A percentile compares a stretch with the other conserved stretches of the same genome.
phyloP scores from a whole-genome alignment of 2,888 invertebrate species.

The Eristalinus aeneus region DNA sequence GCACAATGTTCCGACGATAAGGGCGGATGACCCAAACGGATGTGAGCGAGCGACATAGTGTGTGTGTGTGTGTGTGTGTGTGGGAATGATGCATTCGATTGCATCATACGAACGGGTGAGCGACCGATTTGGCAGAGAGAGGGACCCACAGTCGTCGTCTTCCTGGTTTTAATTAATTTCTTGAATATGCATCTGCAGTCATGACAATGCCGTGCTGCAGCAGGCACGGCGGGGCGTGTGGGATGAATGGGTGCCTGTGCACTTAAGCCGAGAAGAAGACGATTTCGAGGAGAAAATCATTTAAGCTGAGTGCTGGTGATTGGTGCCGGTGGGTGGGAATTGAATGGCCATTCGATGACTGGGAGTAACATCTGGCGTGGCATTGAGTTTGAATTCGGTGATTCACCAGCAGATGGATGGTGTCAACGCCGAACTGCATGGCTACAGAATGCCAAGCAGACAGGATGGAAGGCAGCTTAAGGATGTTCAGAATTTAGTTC shows the following conservation, averaged over 20 bases:
- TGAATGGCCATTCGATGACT: background rate
- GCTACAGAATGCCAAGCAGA: too few relatives aligned
- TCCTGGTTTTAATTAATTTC: conserved; percentile 68
- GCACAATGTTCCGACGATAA: conserved; percentile 40
- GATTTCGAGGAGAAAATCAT: background rate
- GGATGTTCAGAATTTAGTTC: too few relatives aligned
- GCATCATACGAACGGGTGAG: conserved; percentile 35
- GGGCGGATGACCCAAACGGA: conserved; percentile 66
- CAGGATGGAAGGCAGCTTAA: too few relatives aligned
- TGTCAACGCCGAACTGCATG: too few relatives aligned
- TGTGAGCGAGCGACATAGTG: conserved; percentile 1
- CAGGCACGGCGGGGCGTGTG: too few relatives aligned
- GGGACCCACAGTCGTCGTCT: conserved; percentile 17
- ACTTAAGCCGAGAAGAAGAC: background rate
- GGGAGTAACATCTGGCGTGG: background rate
- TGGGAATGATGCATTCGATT: conserved; percentile 61
- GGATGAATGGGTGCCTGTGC: background rate
- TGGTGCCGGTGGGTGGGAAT: background rate
- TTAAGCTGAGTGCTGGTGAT: background rate
- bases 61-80: background rate
- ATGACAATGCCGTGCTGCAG: conserved; percentile 7
- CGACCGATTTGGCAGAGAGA: conserved; percentile 33
- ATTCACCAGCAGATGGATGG: too few relatives aligned
- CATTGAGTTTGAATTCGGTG: too few relatives aligned
- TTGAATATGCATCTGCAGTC: conserved; percentile 57